phyloP scores from a whole-genome alignment of 2,113 vertebrate species.

The Circaetus cinerascens region DNA sequence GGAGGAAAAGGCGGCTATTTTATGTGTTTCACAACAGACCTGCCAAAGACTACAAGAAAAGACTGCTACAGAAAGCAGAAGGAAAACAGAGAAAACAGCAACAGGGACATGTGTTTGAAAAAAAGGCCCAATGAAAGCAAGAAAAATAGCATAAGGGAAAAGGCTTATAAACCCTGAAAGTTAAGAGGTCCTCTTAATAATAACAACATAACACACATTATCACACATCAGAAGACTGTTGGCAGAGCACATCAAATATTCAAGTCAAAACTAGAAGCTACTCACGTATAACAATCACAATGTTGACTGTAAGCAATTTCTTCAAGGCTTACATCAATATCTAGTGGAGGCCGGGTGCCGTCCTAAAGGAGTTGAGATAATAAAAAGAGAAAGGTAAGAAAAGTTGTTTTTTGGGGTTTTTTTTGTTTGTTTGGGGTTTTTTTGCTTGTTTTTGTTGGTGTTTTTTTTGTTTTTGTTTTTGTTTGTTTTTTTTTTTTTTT shows the following conservation, averaged over 20 bases:
- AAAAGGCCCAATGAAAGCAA: not conserved
- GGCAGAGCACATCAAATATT: not conserved
- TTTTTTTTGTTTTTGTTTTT: no score
- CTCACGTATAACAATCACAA: constrained; percentile 90
- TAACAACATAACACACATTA: not conserved
- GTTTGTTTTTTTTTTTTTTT: no score
- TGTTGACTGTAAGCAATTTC: constrained; percentile 80
- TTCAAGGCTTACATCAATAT: constrained; percentile 81
- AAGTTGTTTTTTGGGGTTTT: no score
- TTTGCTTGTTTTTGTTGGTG: no score
- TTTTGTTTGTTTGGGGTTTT: not conserved
- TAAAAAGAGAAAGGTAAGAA: not conserved
- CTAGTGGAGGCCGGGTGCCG: constrained; percentile 83
- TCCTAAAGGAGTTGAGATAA: constrained; percentile 64
- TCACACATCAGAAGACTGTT: not conserved
- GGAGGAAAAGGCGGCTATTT: not conserved
- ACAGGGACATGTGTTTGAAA: not conserved
- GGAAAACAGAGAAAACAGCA: not conserved
- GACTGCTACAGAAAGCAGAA: not conserved
- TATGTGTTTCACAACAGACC: not conserved
- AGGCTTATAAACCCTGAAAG: not conserved
- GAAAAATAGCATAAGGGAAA: not conserved
- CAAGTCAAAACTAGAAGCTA: not conserved
- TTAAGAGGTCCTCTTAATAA: not conserved
- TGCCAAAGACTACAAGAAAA: not conserved